Conservation (phyloP, 2,888 invertebrate species). For the Galeopsomyia nigrocyanea region DNA sequence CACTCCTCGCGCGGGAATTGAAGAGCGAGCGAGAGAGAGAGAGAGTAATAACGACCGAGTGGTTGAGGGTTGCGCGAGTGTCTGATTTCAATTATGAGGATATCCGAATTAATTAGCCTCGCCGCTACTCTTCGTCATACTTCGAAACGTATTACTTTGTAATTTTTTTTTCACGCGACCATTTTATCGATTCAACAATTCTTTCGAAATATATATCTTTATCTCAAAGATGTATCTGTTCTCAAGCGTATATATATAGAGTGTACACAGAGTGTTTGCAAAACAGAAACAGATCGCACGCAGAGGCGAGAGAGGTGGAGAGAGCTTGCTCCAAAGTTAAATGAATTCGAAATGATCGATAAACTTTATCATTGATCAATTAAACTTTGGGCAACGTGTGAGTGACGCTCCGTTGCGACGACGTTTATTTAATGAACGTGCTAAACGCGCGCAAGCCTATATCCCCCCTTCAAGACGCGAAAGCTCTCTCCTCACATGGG, state of each 20-base stretch:
- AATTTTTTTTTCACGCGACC: too few relatives aligned
- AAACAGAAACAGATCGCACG: too few relatives aligned
- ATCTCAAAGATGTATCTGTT: too few relatives aligned
- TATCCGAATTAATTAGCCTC: conserved; percentile 33
- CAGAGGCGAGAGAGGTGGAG: background rate
- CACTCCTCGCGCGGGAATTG: background rate
- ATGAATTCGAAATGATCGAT: conserved; percentile 70
- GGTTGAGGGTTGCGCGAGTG: conserved; percentile 5
- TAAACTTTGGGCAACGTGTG: conserved; percentile 68
- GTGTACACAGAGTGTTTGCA: too few relatives aligned
- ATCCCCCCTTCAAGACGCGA: too few relatives aligned
- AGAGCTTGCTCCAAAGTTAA: conserved; percentile 59
- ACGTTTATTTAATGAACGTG: conserved; percentile 66
- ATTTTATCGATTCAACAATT: too few relatives aligned
- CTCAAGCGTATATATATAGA: too few relatives aligned
- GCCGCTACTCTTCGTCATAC: too few relatives aligned
- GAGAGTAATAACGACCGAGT: conserved; percentile 35
- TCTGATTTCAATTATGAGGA: conserved; percentile 38
- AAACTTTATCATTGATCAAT: conserved; percentile 70
- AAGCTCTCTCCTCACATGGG: conserved; percentile 46
- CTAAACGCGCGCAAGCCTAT: conserved; percentile 56
- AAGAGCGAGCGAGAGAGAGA: background rate
- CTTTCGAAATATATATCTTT: too few relatives aligned
- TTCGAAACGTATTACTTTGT: too few relatives aligned
- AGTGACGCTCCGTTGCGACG: conserved; percentile 59